Base-by-base conservation (phyloP, 2,113 vertebrate genomes). In the Paraplagusia blochii region DNA sequence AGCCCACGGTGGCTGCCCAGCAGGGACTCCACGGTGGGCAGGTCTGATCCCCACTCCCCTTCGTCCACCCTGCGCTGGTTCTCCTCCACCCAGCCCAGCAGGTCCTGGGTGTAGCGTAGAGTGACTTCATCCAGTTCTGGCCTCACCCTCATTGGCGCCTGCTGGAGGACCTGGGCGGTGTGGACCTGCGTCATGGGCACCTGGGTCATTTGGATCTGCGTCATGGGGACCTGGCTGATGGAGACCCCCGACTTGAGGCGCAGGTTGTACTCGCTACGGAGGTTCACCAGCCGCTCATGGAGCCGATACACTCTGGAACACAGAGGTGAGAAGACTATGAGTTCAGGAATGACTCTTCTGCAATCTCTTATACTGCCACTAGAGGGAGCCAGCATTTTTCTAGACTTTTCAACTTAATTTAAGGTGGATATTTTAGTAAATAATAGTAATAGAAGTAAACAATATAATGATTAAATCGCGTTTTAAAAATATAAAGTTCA, bases 1-100 rank as follows among this genome's bases (percentile, higher is more conserved):
- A 97, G 90, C 38, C 96, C 94, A 0, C 96, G 93, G 76, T 98
- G 95, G 77, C 91, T 91, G 35, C 94, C 93, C 63, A 98, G 90
- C 66, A 96, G 93, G 0, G 93, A 91, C 87, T 98, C 95, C 47
- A 97, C 94, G 0, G 90, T 91, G 68, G 96, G 94, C 66, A 97
- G 88, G 89, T 98, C 96, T 0, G 87, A 80, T 0, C 95, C 96
- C 96, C 95, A 98, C 76, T 95, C 92, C 0, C 92, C 92, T 0
- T 63, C 14, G 0, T 88, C 91, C 58, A 96, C 66, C 0, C 93
- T 90, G 11, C 86, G 87, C 89, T 97, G 95, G 89, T 97, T 97
- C 84, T 98, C 95, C 69, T 96, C 94, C 73, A 98, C 93, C 96
- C 96, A 98, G 67, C 87, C 89, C 82, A 97, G 88, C 56, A 98